A percentile compares a stretch with the other conserved stretches of the same genome.
phyloP scores from a whole-genome alignment of 2,888 invertebrate species.

The Thalpophila matura region DNA sequence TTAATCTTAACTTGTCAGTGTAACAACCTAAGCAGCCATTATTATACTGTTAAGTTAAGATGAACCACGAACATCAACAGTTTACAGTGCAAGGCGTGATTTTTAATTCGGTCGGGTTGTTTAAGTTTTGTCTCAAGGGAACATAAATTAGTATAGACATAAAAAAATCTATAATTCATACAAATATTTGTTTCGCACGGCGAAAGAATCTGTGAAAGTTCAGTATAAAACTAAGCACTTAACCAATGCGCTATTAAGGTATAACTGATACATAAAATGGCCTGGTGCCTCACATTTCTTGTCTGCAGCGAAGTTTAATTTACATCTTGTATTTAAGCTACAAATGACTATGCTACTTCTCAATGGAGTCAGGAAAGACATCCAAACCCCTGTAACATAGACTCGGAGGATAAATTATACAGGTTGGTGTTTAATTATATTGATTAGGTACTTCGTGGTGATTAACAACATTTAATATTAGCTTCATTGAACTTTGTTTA shows the following conservation, averaged over 20 bases:
- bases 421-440: background rate
- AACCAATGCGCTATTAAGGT: no score
- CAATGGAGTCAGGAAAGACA: constrained; percentile 20
- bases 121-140: no score
- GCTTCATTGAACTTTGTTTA: background rate
- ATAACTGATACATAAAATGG: constrained; percentile 3
- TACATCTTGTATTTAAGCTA: constrained; percentile 47
- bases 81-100: no score
- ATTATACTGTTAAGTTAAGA: no score
- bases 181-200: no score
- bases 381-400: background rate
- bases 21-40: no score
- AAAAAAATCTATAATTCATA: no score
- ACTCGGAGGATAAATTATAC: constrained; percentile 6
- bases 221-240: background rate
- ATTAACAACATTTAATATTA: background rate
- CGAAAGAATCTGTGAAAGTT: no score
- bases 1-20: no score
- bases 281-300: constrained; percentile 1
- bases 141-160: no score
- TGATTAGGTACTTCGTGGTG: background rate
- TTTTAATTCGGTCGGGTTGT: no score
- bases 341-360: constrained; percentile 50
- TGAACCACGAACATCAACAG: no score
- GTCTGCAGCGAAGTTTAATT: constrained; percentile 28